A percentile compares a stretch with the other conserved stretches of the same genome.
phyloP scores from a whole-genome alignment of 1,140 invertebrate species.

The Druon quercuslanigerum region DNA sequence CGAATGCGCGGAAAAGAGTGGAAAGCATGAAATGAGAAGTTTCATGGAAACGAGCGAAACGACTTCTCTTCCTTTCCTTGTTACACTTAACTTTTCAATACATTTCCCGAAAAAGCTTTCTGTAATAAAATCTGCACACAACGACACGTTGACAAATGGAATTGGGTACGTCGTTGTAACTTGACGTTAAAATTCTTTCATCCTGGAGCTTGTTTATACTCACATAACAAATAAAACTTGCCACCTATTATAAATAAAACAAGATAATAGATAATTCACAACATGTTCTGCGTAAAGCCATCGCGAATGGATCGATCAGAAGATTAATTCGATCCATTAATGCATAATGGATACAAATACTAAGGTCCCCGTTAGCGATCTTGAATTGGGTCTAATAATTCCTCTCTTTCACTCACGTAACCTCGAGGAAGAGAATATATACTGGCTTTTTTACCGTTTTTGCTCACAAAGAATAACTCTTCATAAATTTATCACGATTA shows the following conservation, averaged over 20 bases:
- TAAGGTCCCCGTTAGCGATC: constrained; percentile 16
- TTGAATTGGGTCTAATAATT: constrained; percentile 17
- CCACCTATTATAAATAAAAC: background rate
- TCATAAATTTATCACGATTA: background rate
- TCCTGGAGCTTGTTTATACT: background rate
- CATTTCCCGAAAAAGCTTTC: constrained; percentile 21
- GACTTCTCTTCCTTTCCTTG: background rate
- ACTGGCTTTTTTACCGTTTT: constrained; percentile 7
- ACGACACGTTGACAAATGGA: constrained; percentile 7
- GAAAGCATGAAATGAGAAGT: constrained; percentile 30
- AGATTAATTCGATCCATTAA: constrained; percentile 21
- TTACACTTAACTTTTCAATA: constrained; percentile 31
- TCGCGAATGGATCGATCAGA: background rate
- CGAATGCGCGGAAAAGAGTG: constrained; percentile 19
- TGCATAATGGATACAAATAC: background rate
- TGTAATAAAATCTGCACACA: constrained; percentile 26
- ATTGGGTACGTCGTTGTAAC: background rate
- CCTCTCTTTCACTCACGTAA: background rate
- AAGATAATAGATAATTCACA: background rate
- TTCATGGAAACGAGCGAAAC: constrained; percentile 24
- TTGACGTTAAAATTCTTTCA: background rate
- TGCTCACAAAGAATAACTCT: constrained; percentile 17
- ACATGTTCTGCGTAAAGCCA: background rate
- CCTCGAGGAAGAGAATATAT: constrained; percentile 1
- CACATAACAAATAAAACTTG: constrained; percentile 19